phyloP scores from a whole-genome alignment of 2,113 vertebrate genomes.

The Eupsittula cactorum region DNA sequence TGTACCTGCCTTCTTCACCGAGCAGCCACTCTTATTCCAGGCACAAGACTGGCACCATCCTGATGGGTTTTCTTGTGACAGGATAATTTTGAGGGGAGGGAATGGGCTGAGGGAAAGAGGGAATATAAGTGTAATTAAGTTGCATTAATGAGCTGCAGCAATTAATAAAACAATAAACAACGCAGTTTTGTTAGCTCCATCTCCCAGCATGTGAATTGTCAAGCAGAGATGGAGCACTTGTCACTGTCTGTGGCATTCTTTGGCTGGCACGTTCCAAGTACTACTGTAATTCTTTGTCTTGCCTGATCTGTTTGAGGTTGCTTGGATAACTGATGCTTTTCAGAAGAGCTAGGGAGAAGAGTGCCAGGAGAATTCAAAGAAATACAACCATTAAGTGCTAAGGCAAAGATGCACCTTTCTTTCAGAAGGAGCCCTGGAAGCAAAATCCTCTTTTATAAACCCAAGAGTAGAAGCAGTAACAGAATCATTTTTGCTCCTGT shows the following conservation, averaged over 20 bases:
- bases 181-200: neutral
- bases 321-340: neutral
- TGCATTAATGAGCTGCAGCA: conserved; percentile 40
- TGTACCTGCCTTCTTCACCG: neutral
- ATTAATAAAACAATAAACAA: neutral
- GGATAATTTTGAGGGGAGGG: neutral
- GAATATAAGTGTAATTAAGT: conserved; percentile 1
- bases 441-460: neutral
- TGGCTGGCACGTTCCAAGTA: neutral
- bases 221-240: neutral
- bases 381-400: conserved; percentile 1
- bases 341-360: neutral
- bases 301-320: neutral
- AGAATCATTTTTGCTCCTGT: neutral
- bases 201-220: neutral
- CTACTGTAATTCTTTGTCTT: neutral
- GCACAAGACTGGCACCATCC: neutral
- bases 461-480: neutral
- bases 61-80: neutral
- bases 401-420: neutral
- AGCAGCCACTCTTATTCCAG: neutral
- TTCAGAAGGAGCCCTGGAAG: neutral
- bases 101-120: neutral
- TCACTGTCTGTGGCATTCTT: neutral
- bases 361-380: neutral